Base-by-base conservation (phyloP, 2,797 vertebrate genomes). In the Lindbergichthys nudifrons region DNA sequence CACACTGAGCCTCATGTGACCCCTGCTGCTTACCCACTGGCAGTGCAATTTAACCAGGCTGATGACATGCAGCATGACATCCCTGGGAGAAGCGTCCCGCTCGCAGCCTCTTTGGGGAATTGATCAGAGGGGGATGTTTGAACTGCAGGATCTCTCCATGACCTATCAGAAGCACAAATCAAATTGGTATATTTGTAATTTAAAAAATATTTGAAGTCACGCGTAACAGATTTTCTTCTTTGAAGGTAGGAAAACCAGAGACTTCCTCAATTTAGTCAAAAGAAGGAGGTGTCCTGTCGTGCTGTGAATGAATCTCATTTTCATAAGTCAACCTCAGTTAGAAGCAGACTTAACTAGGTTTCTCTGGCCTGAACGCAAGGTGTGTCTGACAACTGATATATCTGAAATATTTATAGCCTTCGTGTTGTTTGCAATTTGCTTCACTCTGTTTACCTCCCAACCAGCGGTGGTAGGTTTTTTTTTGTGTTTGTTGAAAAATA, bases 1-100 rank as follows among this genome's bases (percentile, higher is more conserved):
- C 90, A 91, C 87, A 82, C 91, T 81, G 91, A 88, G 92, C 89
- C 93, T 93, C 91, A 94, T 94, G 92, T 95, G 95, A 95, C 94
- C 95, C 94, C 95, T 94, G 91, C 95, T 95, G 95, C 92, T 94
- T 92, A 90, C 85, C 90, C 90, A 86, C 92, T 88, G 93, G 91
- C 93, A 93, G 91, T 95, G 92, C 94, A 95, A 89, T 95, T 90
- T 91, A 92, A 91, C 86, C 89, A 89, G 92, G 80, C 88, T 93
- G 93, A 94, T 94, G 92, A 93, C 92, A 93, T 90, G 90, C 91
- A 84, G 87, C 85, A 85, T 92, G 91, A 91, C 91, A 92, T 86
- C 88, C 85, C 87, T 84, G 30, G 41, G 81, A 85, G 82, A 90
- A 75, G 82, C 41, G 60, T 77, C 86, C 80, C 39, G 60, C 78